These are phyloP conservation scores for Dryococelus australis DNA, from an alignment of 2,888 invertebrate genomes.

Conservation along the genomic window DNA sequence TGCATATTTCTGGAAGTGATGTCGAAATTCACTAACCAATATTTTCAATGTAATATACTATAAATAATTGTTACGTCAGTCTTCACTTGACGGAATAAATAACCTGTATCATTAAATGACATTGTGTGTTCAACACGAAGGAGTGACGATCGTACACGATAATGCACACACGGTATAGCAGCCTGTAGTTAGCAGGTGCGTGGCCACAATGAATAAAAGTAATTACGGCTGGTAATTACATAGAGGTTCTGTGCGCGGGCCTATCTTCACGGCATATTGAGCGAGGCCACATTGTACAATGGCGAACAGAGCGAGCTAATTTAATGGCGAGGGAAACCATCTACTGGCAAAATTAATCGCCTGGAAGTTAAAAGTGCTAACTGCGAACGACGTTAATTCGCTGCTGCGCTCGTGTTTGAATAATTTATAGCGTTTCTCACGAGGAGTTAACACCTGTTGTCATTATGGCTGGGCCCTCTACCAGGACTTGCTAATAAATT, in stretches of 20 bases:
- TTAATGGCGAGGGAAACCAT: background rate
- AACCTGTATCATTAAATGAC: too few relatives aligned
- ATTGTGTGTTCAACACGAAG: too few relatives aligned
- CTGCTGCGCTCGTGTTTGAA: background rate
- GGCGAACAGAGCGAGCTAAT: background rate
- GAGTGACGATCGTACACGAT: too few relatives aligned
- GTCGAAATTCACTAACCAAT: too few relatives aligned
- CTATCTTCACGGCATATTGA: background rate
- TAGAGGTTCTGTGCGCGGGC: background rate
- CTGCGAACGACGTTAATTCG: background rate
- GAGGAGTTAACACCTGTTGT: background rate
- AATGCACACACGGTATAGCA: too few relatives aligned
- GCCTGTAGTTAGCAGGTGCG: background rate
- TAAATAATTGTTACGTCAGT: too few relatives aligned
- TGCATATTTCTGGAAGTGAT: too few relatives aligned
- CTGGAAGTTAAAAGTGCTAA: slow-evolving; percentile 6
- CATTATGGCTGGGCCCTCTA: background rate
- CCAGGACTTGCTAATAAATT: background rate
- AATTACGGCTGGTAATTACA: background rate
- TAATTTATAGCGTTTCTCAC: background rate
- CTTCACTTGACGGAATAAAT: too few relatives aligned
- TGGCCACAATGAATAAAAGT: background rate
- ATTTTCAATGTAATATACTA: too few relatives aligned
- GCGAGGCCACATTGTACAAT: background rate
- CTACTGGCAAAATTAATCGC: background rate